Base-by-base conservation (phyloP, 2,797 vertebrate genomes). In the Ciconia nigra region DNA sequence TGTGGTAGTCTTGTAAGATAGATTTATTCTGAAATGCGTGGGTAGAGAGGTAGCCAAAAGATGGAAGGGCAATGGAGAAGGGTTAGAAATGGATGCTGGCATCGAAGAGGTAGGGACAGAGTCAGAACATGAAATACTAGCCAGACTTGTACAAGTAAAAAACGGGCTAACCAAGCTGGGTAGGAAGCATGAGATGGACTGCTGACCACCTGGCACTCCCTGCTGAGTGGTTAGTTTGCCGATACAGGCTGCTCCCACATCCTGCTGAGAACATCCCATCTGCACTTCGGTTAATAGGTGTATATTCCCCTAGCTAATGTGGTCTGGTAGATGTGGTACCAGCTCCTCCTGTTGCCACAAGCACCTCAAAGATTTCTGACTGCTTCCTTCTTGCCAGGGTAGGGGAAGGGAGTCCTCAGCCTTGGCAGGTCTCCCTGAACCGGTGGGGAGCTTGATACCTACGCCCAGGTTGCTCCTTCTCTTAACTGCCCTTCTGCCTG, bases 191-290 rank as follows among this genome's bases (percentile, higher is more conserved):
- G 65, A 90, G 83, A 15, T 67, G 74, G 78, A 80, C 87, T 94
- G 81, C 85, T 95, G 96, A 90, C 96, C 93, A 85, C 77, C 58
- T 79, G 94, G 86, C 92, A 88, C 88, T 82, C 76, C 90, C 94
- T 87, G 65, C 67, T 83, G 47, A 12, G 67, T 39, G 76, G 67
- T 25, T 63, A 1, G n/a, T 83, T 89, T 80, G 88, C 81, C 71
- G 89, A 15, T 22, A 7, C 24, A 42, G 73, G 47, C 86, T 82
- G 82, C n/a, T 93, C 55, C 96, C 95, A 95, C 95, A 89, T 96
- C 94, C 94, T 93, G 93, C 93, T 88, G 87, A 73, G 87, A 90
- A 10, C 51, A 65, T 54, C 87, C 76, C 57, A 26, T 70, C 83
- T 89, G 77, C 47, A 26, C 51, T 79, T 72, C 4, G 26, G 31